Evolutionary conservation across 2,888 invertebrate species (phyloP).

Genomic region (Labia minor): DNA sequence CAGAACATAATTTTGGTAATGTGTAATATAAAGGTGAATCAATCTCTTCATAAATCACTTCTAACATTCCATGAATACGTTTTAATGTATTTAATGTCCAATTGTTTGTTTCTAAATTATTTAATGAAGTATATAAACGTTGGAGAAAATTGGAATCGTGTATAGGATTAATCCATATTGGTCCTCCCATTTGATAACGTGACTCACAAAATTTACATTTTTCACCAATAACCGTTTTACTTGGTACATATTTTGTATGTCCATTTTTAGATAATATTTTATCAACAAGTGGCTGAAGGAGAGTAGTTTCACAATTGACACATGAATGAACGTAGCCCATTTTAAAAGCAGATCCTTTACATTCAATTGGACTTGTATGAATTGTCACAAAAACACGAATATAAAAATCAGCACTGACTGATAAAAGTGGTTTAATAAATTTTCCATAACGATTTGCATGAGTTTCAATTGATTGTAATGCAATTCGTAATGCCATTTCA

Average conservation of each 20-base stretch:
- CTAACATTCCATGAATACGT: conserved; percentile 69
- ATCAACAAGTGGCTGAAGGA: conserved; percentile 49
- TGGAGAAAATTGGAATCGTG: conserved; percentile 69
- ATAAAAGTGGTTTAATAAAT: conserved; percentile 82
- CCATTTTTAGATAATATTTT: conserved; percentile 42
- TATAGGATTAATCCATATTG: conserved; percentile 83
- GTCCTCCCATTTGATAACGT: conserved; percentile 78
- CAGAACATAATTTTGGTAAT: conserved; percentile 62
- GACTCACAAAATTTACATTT: conserved; percentile 67
- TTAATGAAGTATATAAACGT: conserved; percentile 43
- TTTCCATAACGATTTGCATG: conserved; percentile 89
- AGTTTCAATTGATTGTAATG: conserved; percentile 78
- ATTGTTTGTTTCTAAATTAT: no score
- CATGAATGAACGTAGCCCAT: conserved; percentile 82
- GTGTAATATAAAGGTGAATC: conserved; percentile 82
- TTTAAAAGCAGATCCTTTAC: conserved; percentile 79
- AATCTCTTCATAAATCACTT: conserved; percentile 73
- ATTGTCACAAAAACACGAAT: conserved; percentile 85
- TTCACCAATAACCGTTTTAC: conserved; percentile 53
- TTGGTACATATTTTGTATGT: conserved; percentile 52
- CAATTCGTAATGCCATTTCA: conserved; percentile 92
- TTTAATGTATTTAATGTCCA: conserved; percentile 57
- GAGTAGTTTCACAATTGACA: conserved; percentile 73
- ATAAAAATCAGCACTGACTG: conserved; percentile 93
- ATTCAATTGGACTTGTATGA: conserved; percentile 64